These are phyloP conservation scores for Tetraneura akinire DNA, from an alignment of 1,140 invertebrate genomes.

Conservation along the genomic window DNA sequence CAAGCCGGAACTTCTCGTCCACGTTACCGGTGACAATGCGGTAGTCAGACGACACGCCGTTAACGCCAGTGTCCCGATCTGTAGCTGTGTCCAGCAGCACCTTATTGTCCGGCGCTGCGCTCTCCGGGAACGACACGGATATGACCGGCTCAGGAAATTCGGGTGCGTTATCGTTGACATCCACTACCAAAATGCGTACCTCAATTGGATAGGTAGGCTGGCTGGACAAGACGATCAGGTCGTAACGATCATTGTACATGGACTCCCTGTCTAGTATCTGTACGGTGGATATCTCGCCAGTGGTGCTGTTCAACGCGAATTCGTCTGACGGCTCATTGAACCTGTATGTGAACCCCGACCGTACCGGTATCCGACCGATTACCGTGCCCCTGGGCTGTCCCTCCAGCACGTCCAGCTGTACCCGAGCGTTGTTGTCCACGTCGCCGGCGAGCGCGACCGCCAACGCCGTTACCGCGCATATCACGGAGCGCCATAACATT, in stretches of 20 bases:
- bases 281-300: conserved; percentile 80
- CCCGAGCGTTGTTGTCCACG: conserved; percentile 69
- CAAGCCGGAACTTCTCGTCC: conserved; percentile 82
- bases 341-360: conserved; percentile 83
- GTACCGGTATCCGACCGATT: conserved; percentile 82
- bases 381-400: conserved; percentile 78
- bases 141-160: conserved; percentile 86
- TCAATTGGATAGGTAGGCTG: conserved; percentile 92
- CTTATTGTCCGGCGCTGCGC: conserved; percentile 81
- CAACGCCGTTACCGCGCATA: conserved; percentile 12
- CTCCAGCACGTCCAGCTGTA: conserved; percentile 81
- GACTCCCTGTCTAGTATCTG: conserved; percentile 79
- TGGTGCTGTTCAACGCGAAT: conserved; percentile 76
- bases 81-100: conserved; percentile 84
- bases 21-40: conserved; percentile 83
- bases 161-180: conserved; percentile 88
- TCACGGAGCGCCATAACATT: conserved; percentile 29
- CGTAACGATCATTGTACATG: conserved; percentile 75
- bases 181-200: conserved; percentile 80
- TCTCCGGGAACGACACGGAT: conserved; percentile 85
- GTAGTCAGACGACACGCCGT: conserved; percentile 85
- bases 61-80: conserved; percentile 81
- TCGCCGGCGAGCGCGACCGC: neutral
- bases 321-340: conserved; percentile 87
- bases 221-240: conserved; percentile 85